Conservation (phyloP, 2,797 vertebrate genomes). For the Mastacembelus armatus region DNA sequence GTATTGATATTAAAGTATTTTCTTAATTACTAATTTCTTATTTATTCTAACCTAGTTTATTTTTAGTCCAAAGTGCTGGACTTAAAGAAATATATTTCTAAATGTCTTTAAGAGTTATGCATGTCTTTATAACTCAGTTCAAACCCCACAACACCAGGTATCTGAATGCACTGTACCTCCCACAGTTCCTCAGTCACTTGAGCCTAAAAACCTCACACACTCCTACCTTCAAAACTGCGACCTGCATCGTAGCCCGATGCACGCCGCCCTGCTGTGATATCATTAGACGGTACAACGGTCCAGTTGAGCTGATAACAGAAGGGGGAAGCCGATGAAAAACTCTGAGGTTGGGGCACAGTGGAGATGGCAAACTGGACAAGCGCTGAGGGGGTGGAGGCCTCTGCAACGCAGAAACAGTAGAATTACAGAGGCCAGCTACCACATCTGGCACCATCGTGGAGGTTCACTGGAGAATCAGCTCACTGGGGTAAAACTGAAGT, state of each 20-base stretch:
- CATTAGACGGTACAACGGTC: slow-evolving; percentile 50
- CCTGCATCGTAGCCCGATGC: slow-evolving; percentile 27
- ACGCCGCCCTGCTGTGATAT: slow-evolving; percentile 63
- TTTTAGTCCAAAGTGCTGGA: slow-evolving; percentile 65
- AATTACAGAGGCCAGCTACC: slow-evolving; percentile 9
- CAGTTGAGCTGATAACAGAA: slow-evolving; percentile 10
- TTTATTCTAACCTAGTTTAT: slow-evolving; percentile 75
- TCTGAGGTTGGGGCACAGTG: slow-evolving; percentile 22
- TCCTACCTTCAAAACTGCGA: slow-evolving; percentile 72
- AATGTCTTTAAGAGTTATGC: slow-evolving; percentile 63
- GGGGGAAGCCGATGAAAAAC: slow-evolving; percentile 23
- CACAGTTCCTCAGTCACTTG: slow-evolving; percentile 64
- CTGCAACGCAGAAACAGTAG: background rate
- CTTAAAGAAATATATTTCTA: slow-evolving; percentile 71
- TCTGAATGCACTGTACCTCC: slow-evolving; percentile 71
- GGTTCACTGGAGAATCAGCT: slow-evolving; percentile 33
- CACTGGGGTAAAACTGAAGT: no score
- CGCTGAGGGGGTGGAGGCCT: slow-evolving; percentile 5
- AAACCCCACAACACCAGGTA: slow-evolving; percentile 60
- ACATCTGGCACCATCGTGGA: slow-evolving; percentile 53
- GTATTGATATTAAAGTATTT: slow-evolving; percentile 78
- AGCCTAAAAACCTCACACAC: slow-evolving; percentile 75
- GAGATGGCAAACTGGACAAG: slow-evolving; percentile 1
- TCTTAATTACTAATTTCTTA: slow-evolving; percentile 78
- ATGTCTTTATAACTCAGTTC: slow-evolving; percentile 58